Evolutionary conservation across 2,888 invertebrate genomes (phyloP), one percentile per base, ranked within the genome.

Genomic region (Acleris laterana): DNA sequence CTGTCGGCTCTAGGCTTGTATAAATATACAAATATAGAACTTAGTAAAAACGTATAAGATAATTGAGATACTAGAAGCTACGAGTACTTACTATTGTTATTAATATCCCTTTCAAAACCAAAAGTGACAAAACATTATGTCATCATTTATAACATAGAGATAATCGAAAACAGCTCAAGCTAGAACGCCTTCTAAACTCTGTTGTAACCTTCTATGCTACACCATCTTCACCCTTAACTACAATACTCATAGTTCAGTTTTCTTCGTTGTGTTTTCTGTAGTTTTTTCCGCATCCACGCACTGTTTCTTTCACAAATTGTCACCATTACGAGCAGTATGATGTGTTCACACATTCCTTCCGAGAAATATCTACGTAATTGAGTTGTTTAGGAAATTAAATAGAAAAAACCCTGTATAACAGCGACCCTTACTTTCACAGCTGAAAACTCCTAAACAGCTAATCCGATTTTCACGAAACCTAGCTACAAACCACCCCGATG

Each of bases 241-340:
- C 4, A 16, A 4, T 0, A 0, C 0, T 5, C 69, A 78, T 72
- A 68, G 72, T 68, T 52, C 17, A 56, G 59, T 72, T 78, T 80
- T 7, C 48, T 68, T 68, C 72, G 70, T 19, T 60, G 2, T 44
- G 52, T 17, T 16, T 52, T 28, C 20, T 58, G 48, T 70, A 72
- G 74, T 79, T 78, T 75, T 38, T 78, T 77, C 78, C 76, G 74
- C 78, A 64, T 78, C 64, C 77, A 82, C 79, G 89, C 88, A 82
- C 90, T 91, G 90, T 85, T 90, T 90, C 82, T 74, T 76, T 63
- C 65, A 65, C 70, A 91, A 87, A 91, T 90, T 87, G 87, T 84
- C 81, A 80, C 77, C 84, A 83, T 88, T 85, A 61, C 53, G 77
- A 77, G 78, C 79, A 48, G 42, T 17, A 42, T 78, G 73, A 71